Conservation (phyloP, 2,888 invertebrate genomes). For the Ormyrus pomaceus region DNA sequence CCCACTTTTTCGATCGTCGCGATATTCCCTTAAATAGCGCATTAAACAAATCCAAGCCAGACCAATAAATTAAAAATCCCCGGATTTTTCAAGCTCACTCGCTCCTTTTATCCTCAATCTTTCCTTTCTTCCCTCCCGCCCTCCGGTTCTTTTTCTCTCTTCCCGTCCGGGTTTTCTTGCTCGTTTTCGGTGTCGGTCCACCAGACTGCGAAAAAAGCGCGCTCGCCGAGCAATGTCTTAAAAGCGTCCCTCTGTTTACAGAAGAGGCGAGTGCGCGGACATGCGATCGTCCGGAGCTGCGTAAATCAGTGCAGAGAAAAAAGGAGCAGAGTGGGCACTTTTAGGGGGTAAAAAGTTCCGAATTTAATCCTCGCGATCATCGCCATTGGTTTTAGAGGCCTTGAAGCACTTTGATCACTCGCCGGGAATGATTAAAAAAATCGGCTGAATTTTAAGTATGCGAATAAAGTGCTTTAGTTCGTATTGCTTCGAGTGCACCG, state of each 20-base stretch:
- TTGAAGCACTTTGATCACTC: constrained; percentile 5
- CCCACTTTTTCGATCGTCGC: too few species aligned
- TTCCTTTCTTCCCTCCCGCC: background rate
- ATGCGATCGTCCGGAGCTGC: constrained; percentile 43
- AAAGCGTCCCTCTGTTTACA: constrained; percentile 52
- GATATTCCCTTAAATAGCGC: too few species aligned
- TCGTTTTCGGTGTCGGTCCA: constrained; percentile 8
- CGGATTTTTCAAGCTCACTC: background rate
- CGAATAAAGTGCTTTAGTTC: too few species aligned
- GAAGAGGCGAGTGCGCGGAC: constrained; percentile 1
- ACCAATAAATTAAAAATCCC: constrained; percentile 20
- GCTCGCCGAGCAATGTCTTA: constrained; percentile 37
- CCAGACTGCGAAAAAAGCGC: constrained; percentile 23
- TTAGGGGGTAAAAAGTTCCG: background rate
- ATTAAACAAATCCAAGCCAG: too few species aligned
- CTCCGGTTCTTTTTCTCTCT: too few species aligned
- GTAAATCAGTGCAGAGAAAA: constrained; percentile 44
- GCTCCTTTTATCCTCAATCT: background rate
- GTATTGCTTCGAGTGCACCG: too few species aligned
- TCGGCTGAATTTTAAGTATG: too few species aligned
- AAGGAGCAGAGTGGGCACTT: too few species aligned
- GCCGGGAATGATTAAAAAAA: too few species aligned
- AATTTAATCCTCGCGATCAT: background rate
- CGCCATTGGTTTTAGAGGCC: background rate
- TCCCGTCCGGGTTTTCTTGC: too few species aligned